phyloP scores from a whole-genome alignment of 2,797 vertebrate genomes.

The Pteropus rufus region DNA sequence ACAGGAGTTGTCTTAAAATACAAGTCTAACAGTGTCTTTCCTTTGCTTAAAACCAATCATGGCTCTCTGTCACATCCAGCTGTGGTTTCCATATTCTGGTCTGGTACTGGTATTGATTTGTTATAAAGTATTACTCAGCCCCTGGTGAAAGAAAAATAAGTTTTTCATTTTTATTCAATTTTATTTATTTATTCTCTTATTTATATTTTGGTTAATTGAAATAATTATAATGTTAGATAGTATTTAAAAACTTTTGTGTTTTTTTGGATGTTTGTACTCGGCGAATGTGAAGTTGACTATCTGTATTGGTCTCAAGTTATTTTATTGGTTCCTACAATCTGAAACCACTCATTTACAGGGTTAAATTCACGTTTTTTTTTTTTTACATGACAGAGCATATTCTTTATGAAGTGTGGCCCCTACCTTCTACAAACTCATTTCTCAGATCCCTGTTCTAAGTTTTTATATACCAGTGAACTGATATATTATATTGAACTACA shows the following conservation, averaged over 20 bases:
- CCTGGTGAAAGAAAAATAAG: constrained; percentile 8
- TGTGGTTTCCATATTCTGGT: not conserved
- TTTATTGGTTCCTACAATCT: not conserved
- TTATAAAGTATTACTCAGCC: not conserved
- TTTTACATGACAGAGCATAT: not conserved
- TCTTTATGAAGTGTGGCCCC: not conserved
- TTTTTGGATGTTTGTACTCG: not conserved
- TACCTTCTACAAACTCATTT: not conserved
- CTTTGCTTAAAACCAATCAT: not conserved
- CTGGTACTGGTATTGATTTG: not conserved
- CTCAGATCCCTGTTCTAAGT: not conserved
- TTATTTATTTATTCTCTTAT: not conserved
- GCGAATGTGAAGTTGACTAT: not conserved
- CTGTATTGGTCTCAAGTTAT: not conserved
- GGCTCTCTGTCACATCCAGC: not conserved
- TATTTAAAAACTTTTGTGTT: not conserved
- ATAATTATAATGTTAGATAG: not conserved
- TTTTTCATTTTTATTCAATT: constrained; percentile 17
- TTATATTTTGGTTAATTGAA: not conserved
- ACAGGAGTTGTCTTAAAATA: not conserved
- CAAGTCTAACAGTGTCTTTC: not conserved
- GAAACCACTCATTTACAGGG: not conserved
- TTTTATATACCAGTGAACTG: not conserved
- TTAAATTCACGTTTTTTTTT: not conserved
- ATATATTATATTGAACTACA: not conserved